Evolutionary conservation across 2,888 invertebrate species (phyloP).

Genomic region (Melinaea menophilus): DNA sequence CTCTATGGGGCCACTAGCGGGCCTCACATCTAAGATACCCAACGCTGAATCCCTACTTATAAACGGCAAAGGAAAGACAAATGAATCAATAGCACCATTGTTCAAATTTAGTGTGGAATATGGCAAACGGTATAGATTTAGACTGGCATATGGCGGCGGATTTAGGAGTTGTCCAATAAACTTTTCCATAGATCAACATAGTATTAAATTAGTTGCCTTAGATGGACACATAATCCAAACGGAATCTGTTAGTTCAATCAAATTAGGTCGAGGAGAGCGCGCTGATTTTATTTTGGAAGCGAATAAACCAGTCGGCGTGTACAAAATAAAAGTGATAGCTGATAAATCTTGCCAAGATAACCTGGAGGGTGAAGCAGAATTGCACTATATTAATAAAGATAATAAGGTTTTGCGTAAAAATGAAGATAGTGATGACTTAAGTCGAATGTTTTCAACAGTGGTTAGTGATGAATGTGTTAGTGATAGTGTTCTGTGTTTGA

Average conservation of each 20-base stretch:
- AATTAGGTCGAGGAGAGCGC: conserved; percentile 84
- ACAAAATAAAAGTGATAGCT: conserved; percentile 79
- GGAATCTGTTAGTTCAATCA: conserved; percentile 75
- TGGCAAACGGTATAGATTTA: conserved; percentile 81
- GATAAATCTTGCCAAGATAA: conserved; percentile 70
- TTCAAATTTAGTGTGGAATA: conserved; percentile 74
- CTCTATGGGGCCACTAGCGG: conserved; percentile 70
- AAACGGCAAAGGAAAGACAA: conserved; percentile 79
- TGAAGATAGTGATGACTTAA: conserved; percentile 44
- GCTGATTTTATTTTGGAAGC: conserved; percentile 85
- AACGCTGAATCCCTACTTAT: conserved; percentile 78
- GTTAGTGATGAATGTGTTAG: conserved; percentile 64
- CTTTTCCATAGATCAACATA: conserved; percentile 81
- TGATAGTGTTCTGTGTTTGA: conserved; percentile 76
- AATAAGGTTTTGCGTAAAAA: conserved; percentile 57
- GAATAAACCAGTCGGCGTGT: conserved; percentile 74
- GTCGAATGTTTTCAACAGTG: conserved; percentile 64
- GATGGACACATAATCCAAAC: conserved; percentile 83
- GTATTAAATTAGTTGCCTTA: conserved; percentile 80
- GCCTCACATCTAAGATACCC: conserved; percentile 57
- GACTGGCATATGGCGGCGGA: conserved; percentile 82
- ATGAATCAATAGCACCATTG: conserved; percentile 60
- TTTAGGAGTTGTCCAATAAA: conserved; percentile 82
- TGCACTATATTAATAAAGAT: conserved; percentile 61
- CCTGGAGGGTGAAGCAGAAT: conserved; percentile 73